phyloP scores from a whole-genome alignment of 2,113 vertebrate species.

The Equus przewalskii region DNA sequence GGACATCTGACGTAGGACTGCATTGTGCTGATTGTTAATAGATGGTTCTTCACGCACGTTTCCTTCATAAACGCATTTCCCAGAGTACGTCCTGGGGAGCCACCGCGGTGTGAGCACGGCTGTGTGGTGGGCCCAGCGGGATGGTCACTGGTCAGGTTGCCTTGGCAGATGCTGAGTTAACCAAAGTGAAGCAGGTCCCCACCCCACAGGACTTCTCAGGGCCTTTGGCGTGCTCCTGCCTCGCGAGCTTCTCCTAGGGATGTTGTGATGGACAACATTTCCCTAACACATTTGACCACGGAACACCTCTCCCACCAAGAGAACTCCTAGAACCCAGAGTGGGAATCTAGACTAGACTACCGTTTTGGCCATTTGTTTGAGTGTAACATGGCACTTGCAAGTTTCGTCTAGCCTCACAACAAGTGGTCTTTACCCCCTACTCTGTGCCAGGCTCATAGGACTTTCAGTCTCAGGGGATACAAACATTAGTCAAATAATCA shows the following conservation, averaged over 20 bases:
- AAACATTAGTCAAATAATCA: background rate
- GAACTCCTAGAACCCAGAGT: background rate
- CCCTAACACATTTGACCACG: background rate
- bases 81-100: background rate
- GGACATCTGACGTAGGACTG: background rate
- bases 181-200: background rate
- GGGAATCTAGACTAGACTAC: background rate
- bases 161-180: background rate
- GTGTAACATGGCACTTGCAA: background rate
- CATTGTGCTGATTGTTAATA: background rate
- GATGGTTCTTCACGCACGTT: background rate
- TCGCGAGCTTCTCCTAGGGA: background rate
- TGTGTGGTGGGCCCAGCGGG: no score
- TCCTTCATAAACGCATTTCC: background rate
- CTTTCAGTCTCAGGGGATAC: no score
- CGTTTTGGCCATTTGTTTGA: background rate
- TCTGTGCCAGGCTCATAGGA: background rate
- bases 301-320: background rate
- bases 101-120: no score
- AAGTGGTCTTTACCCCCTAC: background rate
- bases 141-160: background rate
- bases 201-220: background rate
- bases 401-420: background rate
- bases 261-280: background rate
- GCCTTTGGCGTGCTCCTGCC: background rate